Conservation (phyloP, 1,140 invertebrate genomes). For the Pararge aegeria region DNA sequence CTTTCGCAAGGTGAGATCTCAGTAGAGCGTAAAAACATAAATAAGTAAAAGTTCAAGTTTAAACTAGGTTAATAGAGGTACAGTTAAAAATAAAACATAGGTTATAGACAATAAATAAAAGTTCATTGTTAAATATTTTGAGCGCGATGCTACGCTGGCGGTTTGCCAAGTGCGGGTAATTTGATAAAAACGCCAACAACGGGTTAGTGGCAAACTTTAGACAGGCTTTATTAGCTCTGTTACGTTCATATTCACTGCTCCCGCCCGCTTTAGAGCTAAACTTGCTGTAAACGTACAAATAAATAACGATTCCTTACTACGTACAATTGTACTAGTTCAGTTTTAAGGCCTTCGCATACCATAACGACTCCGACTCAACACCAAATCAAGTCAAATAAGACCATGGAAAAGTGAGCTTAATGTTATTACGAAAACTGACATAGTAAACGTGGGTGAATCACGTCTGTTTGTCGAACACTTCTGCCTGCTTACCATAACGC, state of each 20-base stretch:
- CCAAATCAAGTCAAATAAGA: too few relatives aligned
- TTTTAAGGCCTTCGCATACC: not conserved
- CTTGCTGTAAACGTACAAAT: conserved; percentile 20
- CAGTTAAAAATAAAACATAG: not conserved
- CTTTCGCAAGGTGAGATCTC: not conserved
- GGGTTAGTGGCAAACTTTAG: conserved; percentile 32
- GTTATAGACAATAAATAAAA: conserved; percentile 14
- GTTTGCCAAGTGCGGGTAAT: conserved; percentile 48
- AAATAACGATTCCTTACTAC: conserved; percentile 18
- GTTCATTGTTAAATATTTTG: conserved; percentile 12
- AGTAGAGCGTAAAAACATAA: not conserved
- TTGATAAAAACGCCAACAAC: conserved; percentile 51
- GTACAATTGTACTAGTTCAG: not conserved
- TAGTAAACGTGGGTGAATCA: too few relatives aligned
- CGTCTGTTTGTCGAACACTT: too few relatives aligned
- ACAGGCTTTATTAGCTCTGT: conserved; percentile 31
- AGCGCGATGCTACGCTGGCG: conserved; percentile 34
- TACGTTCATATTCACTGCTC: conserved; percentile 27
- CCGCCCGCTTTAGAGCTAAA: conserved; percentile 20
- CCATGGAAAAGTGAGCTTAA: too few relatives aligned
- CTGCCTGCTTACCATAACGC: too few relatives aligned
- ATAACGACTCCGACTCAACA: too few relatives aligned
- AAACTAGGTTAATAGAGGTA: not conserved
- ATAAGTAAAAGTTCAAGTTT: not conserved
- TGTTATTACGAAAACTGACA: too few relatives aligned